These are phyloP conservation scores for Metallyticus violacea DNA, from an alignment of 2,888 invertebrate genomes.

Conservation along the genomic window DNA sequence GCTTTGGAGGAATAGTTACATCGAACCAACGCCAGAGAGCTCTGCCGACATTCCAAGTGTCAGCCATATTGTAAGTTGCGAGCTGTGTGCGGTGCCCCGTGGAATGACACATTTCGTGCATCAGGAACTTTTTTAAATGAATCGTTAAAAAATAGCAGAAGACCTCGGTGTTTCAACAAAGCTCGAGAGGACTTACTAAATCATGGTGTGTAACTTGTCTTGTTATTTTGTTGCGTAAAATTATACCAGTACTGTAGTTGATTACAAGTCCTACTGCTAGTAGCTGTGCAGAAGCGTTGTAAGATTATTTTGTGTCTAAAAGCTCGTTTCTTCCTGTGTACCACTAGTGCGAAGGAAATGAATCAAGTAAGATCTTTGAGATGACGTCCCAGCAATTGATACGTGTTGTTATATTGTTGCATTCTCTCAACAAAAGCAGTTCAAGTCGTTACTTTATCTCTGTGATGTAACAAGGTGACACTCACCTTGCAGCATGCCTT, in stretches of 20 bases:
- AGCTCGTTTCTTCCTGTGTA: neutral
- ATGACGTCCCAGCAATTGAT: neutral
- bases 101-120: neutral
- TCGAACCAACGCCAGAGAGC: constrained; percentile 11
- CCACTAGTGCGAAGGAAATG: no score
- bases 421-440: neutral
- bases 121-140: neutral
- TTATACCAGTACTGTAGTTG: neutral
- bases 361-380: neutral
- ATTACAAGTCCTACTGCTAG: neutral
- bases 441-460: neutral
- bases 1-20: neutral
- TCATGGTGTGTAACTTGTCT: neutral
- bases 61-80: constrained; percentile 18
- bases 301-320: neutral
- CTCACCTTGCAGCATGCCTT: neutral
- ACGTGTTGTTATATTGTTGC: neutral
- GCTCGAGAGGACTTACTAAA: neutral
- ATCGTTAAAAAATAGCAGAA: neutral
- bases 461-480: neutral
- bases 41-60: neutral
- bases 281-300: neutral
- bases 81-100: constrained; percentile 5
- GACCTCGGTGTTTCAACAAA: neutral
- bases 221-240: neutral